phyloP scores from a whole-genome alignment of 2,113 vertebrate genomes.

The Oenanthe melanoleuca region DNA sequence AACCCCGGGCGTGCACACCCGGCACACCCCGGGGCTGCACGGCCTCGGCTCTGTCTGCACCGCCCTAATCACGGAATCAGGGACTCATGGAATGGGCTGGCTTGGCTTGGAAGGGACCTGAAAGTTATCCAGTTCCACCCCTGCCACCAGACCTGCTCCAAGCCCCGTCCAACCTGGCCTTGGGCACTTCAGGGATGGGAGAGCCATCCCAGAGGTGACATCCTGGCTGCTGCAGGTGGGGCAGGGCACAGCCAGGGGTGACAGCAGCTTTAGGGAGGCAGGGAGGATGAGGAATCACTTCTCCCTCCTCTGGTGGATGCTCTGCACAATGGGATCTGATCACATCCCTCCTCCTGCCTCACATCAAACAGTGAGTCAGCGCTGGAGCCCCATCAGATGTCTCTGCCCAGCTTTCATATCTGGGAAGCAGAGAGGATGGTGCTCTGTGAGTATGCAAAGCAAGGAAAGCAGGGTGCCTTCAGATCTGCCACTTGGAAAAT shows the following conservation, averaged over 20 bases:
- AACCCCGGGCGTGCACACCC: neutral
- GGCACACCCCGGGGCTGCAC: neutral
- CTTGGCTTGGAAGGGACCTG: neutral
- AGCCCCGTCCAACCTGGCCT: fast-evolving
- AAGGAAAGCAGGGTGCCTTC: slow-evolving; percentile 19
- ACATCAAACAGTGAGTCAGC: slow-evolving; percentile 67
- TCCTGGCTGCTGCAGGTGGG: neutral
- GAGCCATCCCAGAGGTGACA: neutral
- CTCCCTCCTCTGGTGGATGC: slow-evolving; percentile 8
- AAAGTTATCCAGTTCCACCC: neutral
- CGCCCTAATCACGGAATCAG: neutral
- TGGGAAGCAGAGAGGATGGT: slow-evolving; percentile 11
- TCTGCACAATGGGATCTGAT: slow-evolving; percentile 43
- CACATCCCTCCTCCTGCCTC: slow-evolving; percentile 23
- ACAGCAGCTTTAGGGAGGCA: neutral
- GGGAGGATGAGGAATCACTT: neutral
- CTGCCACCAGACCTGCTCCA: neutral
- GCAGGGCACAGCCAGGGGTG: neutral
- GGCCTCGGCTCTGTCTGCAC: neutral
- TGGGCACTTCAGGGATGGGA: neutral
- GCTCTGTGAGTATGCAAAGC: slow-evolving; percentile 50
- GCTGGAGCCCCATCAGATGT: slow-evolving; percentile 44
- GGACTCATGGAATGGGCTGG: neutral
- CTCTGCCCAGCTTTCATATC: neutral
- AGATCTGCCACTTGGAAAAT: slow-evolving; percentile 14